Conservation (phyloP, 1,140 invertebrate species). For the Macrostomum lignano region DNA sequence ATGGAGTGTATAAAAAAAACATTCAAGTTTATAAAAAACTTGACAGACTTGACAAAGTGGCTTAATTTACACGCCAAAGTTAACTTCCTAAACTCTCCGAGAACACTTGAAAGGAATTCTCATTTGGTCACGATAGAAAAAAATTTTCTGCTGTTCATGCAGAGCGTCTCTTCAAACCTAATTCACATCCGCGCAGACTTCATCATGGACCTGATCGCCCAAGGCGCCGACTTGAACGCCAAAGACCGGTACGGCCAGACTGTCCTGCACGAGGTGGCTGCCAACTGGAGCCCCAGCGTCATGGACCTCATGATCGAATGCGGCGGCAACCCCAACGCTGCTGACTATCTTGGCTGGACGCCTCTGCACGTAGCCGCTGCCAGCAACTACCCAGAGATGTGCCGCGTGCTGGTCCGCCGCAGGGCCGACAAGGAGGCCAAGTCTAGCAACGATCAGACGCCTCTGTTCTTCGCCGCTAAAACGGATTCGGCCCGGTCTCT, state of each 20-base stretch:
- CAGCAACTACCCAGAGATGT: constrained; percentile 19
- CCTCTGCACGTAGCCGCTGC: constrained; percentile 21
- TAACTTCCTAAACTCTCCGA: no score
- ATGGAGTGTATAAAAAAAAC: no score
- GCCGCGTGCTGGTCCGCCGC: constrained; percentile 14
- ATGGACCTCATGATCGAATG: constrained; percentile 15
- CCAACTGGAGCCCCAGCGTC: constrained; percentile 18
- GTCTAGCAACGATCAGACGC: no score
- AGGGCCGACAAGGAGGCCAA: no score
- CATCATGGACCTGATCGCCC: constrained; percentile 13
- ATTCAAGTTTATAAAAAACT: no score
- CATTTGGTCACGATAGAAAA: no score
- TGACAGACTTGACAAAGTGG: no score
- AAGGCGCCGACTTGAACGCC: constrained; percentile 17
- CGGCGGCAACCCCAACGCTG: constrained; percentile 13
- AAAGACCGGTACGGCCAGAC: constrained; percentile 19
- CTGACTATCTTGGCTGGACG: constrained; percentile 15
- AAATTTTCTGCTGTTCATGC: no score
- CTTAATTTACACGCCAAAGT: no score
- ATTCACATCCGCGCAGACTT: no score
- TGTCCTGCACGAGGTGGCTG: constrained; percentile 18
- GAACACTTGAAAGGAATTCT: no score
- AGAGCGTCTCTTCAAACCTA: no score
- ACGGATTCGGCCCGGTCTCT: constrained; percentile 16
- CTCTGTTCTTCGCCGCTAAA: constrained; percentile 20